Base-by-base conservation (phyloP, 2,888 invertebrate species). In the Meiosimyza decipiens region DNA sequence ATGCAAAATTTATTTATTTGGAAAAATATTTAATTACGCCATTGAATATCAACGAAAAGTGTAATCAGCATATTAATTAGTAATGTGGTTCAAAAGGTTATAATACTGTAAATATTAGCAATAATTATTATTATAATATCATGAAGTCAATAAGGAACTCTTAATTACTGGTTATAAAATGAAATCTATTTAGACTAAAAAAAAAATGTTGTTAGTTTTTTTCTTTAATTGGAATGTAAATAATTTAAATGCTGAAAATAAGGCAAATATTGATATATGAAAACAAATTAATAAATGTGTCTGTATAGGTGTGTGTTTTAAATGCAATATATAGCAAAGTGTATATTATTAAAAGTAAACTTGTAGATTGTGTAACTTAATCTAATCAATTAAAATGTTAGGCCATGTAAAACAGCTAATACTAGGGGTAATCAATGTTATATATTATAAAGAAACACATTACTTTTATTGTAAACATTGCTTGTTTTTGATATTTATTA, bases 61-160 rank as follows among this genome's bases (percentile, higher is more conserved):
- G 76, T 68, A 68, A 76, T 74, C 74, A 60, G 65, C 68, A n/a
- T 22, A 71, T 60, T 62, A 67, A 47, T 18, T 75, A 52, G 54
- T 47, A 64, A 55, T 71, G 50, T 51, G 50, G 69, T 33, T 59
- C 67, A 62, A 66, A 9, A 40, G 40, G 40, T 40, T 40, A 40
- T 40, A 40, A 40, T 40, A 2, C 40, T 40, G 40, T 40, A 40
- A 40, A 40, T 40, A 40, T 40, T 40, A 40, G 40, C 40, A 40
- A 40, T 40, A 7, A 40, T 40, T 40, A n/a, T n/a, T n/a, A n/a
- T 40, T 40, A 40, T 9, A 40, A 40, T 9, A 40, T 28, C 1
- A 40, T 40, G 9, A 40, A 40, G 40, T 40, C 40, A 40, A 40
- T 40, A 40, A 40, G 40, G 40, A 40, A 40, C 40, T 40, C 40